phyloP scores from a whole-genome alignment of 2,797 vertebrate genomes.

The Cuculus canorus region DNA sequence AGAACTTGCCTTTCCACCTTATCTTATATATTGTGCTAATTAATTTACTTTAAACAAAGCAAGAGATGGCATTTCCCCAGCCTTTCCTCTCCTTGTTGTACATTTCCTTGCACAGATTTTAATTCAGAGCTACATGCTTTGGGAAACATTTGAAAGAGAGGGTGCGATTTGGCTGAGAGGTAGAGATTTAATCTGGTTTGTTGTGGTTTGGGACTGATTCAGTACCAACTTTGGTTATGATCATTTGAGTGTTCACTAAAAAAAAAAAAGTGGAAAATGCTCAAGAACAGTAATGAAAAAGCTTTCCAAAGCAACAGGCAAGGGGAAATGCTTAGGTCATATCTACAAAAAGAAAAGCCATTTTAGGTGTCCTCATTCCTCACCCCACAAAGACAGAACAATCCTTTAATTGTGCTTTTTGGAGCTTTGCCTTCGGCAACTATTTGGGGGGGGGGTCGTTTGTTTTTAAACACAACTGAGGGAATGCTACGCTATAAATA shows the following conservation, averaged over 20 bases:
- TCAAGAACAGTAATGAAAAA: not conserved
- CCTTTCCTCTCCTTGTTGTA: not conserved
- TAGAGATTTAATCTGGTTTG: not conserved
- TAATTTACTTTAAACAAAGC: not conserved
- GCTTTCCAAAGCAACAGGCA: not conserved
- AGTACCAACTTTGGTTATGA: not conserved
- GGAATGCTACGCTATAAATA: not conserved
- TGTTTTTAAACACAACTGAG: not conserved
- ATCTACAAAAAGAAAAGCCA: not conserved
- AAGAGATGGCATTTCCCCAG: not conserved
- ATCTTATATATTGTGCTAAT: not conserved
- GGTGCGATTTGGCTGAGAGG: not conserved
- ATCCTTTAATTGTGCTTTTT: not conserved
- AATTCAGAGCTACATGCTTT: not conserved
- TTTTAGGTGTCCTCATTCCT: not conserved
- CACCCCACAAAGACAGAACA: not conserved
- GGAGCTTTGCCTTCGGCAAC: not conserved
- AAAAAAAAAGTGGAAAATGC: not conserved
- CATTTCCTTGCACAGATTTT: not conserved
- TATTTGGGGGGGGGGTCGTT: not conserved
- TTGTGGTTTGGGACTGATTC: not conserved
- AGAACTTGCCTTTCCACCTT: slow-evolving; percentile 19
- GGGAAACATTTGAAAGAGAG: not conserved
- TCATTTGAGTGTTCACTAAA: not conserved
- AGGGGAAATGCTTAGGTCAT: not conserved